Conservation (phyloP, 1,140 invertebrate genomes). For the Pogonus chalceus region DNA sequence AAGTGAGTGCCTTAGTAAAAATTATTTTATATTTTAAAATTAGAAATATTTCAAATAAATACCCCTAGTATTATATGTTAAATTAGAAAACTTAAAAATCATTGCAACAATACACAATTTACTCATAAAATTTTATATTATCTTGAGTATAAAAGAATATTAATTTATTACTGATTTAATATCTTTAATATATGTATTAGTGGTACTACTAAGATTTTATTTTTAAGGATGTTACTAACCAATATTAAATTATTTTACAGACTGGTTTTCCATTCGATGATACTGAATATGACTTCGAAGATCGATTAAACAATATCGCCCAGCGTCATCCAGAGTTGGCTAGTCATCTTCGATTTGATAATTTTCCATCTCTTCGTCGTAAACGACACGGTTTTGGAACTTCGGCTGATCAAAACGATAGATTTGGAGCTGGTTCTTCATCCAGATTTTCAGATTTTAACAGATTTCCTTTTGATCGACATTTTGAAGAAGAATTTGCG, state of each 20-base stretch:
- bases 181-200: no score
- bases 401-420: slow-evolving; percentile 32
- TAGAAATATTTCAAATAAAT: no score
- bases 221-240: no score
- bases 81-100: no score
- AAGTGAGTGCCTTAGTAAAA: no score
- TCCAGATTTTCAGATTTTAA: slow-evolving; percentile 24
- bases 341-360: slow-evolving; percentile 42
- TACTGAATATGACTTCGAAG: slow-evolving; percentile 41
- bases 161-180: no score
- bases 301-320: slow-evolving; percentile 46
- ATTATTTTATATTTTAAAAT: no score
- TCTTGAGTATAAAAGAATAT: no score
- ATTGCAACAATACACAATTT: no score
- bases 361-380: slow-evolving; percentile 34
- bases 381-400: slow-evolving; percentile 37
- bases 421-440: slow-evolving; percentile 11
- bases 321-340: slow-evolving; percentile 50
- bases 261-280: slow-evolving; percentile 58
- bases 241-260: slow-evolving; percentile 42
- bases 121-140: no score
- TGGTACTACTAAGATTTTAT: no score
- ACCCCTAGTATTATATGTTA: no score
- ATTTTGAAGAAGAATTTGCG: slow-evolving; percentile 22
- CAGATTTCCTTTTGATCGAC: slow-evolving; percentile 21